These are phyloP conservation scores for Mustela erminea DNA, from an alignment of 2,797 vertebrate genomes.

Conservation along the genomic window DNA sequence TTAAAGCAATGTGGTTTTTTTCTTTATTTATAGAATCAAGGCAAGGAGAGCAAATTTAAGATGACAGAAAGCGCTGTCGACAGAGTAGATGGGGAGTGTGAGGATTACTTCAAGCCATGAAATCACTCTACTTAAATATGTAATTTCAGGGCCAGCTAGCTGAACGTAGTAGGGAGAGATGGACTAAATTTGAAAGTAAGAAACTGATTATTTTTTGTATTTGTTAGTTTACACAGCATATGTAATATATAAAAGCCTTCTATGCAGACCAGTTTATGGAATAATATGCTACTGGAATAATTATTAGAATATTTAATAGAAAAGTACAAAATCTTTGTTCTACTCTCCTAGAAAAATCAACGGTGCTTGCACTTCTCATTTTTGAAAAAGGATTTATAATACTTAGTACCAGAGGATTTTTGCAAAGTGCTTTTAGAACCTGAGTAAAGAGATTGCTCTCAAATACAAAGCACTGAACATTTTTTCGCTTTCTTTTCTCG, in stretches of 20 bases:
- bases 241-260: slow-evolving; percentile 47
- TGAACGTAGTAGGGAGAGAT: neutral
- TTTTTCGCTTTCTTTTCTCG: slow-evolving; percentile 22
- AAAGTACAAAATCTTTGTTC: slow-evolving; percentile 47
- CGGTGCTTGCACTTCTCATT: slow-evolving; percentile 5
- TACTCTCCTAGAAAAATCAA: slow-evolving; percentile 52
- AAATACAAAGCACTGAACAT: slow-evolving; percentile 53
- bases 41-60: slow-evolving; percentile 52
- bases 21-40: slow-evolving; percentile 33
- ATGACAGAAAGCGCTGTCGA: slow-evolving; percentile 14
- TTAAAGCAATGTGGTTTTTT: neutral
- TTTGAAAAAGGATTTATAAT: slow-evolving; percentile 62
- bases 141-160: neutral
- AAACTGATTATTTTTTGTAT: neutral
- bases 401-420: slow-evolving; percentile 57
- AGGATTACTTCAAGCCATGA: neutral
- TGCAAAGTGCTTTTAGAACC: slow-evolving; percentile 64
- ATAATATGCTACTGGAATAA: slow-evolving; percentile 28
- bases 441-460: slow-evolving; percentile 40
- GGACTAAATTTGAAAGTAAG: slow-evolving; percentile 66
- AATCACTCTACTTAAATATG: slow-evolving; percentile 44
- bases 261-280: neutral
- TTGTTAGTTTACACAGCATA: slow-evolving; percentile 38
- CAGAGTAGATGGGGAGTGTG: neutral
- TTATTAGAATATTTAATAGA: slow-evolving; percentile 40